phyloP scores from a whole-genome alignment of 2,888 invertebrate genomes.

The Mechanitis mazaeus region DNA sequence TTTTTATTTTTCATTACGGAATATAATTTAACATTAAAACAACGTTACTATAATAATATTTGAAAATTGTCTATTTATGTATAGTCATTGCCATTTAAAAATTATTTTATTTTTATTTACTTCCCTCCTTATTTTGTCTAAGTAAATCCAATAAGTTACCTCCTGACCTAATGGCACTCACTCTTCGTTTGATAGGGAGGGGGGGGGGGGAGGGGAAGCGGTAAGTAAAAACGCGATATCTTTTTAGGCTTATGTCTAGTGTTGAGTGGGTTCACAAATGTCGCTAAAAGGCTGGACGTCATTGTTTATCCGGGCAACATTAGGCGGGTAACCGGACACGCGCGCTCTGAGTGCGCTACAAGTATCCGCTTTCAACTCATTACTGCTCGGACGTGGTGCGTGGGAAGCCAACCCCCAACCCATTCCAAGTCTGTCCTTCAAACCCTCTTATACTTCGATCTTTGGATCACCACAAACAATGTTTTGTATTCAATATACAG shows the following conservation, averaged over 20 bases:
- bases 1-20: too few relatives aligned
- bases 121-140: not conserved
- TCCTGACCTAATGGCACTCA: not conserved
- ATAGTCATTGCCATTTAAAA: not conserved
- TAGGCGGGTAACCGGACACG: conserved; percentile 77
- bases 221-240: conserved; percentile 67
- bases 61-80: too few relatives aligned
- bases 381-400: conserved; percentile 75
- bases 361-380: conserved; percentile 78
- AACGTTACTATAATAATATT: too few relatives aligned
- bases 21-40: too few relatives aligned
- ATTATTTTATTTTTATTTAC: not conserved
- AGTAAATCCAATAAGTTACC: not conserved
- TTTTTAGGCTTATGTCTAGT: conserved; percentile 74
- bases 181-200: conserved; percentile 41
- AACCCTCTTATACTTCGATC: conserved; percentile 74
- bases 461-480: conserved; percentile 51
- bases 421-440: conserved; percentile 63
- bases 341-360: conserved; percentile 76
- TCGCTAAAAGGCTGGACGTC: conserved; percentile 77
- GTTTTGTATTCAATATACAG: conserved; percentile 5
- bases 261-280: conserved; percentile 76
- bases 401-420: conserved; percentile 49
- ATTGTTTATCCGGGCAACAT: conserved; percentile 77
- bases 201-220: conserved; percentile 35